Evolutionary conservation across 2,888 invertebrate species (phyloP), one percentile per base, ranked within the genome.

Genomic region (Serrognathus titanus): DNA sequence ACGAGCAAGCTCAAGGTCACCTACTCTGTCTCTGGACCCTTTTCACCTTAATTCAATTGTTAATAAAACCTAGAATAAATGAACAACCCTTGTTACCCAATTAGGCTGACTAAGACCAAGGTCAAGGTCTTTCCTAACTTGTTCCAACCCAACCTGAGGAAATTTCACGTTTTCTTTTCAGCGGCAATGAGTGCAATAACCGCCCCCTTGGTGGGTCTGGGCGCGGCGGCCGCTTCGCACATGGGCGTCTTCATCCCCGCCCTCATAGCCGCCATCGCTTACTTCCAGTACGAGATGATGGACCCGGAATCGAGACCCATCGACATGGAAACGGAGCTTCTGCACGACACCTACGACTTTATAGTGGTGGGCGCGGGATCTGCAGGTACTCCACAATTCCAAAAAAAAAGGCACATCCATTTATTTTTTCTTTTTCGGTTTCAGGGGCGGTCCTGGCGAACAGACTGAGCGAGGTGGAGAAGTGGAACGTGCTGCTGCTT

Each of bases 361-460:
- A 90, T 94, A 65, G 81, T 92, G 53, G 85, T 94, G 35, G 94
- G 94, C 1, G 89, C 88, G 0, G 94, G 94, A 9, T 94, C 94
- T 0, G 93, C 93, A 73, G 92, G 92, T 83, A 74, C 11, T 6
- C 12, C 24, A 1, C 24, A 1, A 31, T 7, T 31, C 24, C 4
- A 12, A 11, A 40, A 12, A 7, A 4, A 13, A 40, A 5, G 12
- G 40, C 11, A n/a, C 11, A 3, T 11, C 11, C 2, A n/a, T 2
- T 39, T n/a, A n/a, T 11, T 39, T 39, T 11, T 39, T 39, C 11
- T 39, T 39, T 31, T 31, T 31, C 24, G 12, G 55, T 68, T 71
- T 54, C 76, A 88, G 91, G 91, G 11, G 88, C 93, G 0, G 94
- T 93, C 7, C 82, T 94, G 10, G 93, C 94, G 0, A 94, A 89